phyloP scores from a whole-genome alignment of 2,113 vertebrate genomes.

The Xiphophorus couchianus region DNA sequence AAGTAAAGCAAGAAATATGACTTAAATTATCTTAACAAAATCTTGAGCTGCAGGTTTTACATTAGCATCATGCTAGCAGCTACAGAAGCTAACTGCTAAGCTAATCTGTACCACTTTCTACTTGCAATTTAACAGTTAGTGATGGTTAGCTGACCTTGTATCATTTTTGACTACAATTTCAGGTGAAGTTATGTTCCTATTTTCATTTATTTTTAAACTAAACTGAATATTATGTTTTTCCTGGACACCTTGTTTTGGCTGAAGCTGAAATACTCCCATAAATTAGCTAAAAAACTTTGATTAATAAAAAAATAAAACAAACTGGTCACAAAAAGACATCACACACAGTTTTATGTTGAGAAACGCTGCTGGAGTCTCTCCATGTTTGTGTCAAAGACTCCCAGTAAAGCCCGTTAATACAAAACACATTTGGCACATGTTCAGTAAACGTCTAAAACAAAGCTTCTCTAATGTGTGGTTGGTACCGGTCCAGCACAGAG shows the following conservation, averaged over 20 bases:
- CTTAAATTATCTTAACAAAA: not conserved
- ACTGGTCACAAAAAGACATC: not conserved
- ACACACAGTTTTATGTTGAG: not conserved
- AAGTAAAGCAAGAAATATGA: not conserved
- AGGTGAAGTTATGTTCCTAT: not conserved
- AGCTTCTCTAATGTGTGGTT: not conserved
- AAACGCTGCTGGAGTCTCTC: not conserved
- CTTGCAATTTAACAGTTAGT: no score
- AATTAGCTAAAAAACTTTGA: not conserved
- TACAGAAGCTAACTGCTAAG: not conserved
- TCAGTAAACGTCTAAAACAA: constrained; percentile 1
- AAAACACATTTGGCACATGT: constrained; percentile 14
- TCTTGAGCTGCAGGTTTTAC: not conserved
- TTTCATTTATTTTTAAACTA: not conserved
- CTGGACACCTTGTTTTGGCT: not conserved
- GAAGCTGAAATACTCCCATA: not conserved
- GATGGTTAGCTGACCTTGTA: not conserved
- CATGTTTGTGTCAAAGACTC: not conserved
- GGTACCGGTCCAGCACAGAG: constrained; percentile 21
- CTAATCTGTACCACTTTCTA: not conserved
- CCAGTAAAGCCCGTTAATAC: not conserved
- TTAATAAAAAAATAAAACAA: not conserved
- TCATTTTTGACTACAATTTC: not conserved
- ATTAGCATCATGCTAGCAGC: no score
- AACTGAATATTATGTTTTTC: no score